These are phyloP conservation scores for Cyclophora albipunctata DNA, from an alignment of 2,888 invertebrate genomes.

Conservation along the genomic window DNA sequence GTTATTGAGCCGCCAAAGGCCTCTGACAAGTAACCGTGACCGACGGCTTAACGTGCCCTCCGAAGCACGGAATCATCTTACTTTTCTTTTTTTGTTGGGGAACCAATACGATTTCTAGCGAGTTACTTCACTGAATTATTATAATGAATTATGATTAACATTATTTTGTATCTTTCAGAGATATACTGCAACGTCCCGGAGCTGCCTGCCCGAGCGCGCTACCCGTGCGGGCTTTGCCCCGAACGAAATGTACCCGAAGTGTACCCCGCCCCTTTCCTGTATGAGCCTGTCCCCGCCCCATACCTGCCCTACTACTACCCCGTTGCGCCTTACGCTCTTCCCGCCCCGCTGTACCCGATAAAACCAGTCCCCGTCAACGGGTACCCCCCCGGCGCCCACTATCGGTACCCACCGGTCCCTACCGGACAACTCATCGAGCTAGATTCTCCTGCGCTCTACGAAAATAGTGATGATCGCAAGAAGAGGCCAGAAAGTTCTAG, in stretches of 20 bases:
- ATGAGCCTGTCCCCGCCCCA: constrained; percentile 50
- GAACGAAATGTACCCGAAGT: constrained; percentile 7
- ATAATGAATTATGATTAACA: too few relatives aligned
- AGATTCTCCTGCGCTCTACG: constrained; percentile 65
- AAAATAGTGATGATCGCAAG: constrained; percentile 47
- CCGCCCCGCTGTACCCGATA: constrained; percentile 59
- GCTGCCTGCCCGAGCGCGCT: constrained; percentile 16
- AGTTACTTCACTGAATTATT: too few relatives aligned
- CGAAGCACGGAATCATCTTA: too few relatives aligned
- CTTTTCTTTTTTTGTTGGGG: too few relatives aligned
- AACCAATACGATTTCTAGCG: constrained; percentile 1
- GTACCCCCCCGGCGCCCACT: constrained; percentile 43
- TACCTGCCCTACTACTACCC: constrained; percentile 67
- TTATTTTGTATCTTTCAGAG: constrained; percentile 26
- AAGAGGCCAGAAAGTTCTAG: constrained; percentile 42
- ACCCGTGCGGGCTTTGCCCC: constrained; percentile 9
- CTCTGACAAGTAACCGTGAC: too few relatives aligned
- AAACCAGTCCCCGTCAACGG: constrained; percentile 68
- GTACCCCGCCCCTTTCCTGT: constrained; percentile 33
- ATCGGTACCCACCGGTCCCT: constrained; percentile 74
- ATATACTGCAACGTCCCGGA: constrained; percentile 58
- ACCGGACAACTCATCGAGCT: constrained; percentile 81
- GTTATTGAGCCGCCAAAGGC: too few relatives aligned
- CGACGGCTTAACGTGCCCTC: too few relatives aligned
- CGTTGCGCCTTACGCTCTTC: constrained; percentile 64